Base-by-base conservation (phyloP, 2,113 vertebrate species). In the Mirounga angustirostris region DNA sequence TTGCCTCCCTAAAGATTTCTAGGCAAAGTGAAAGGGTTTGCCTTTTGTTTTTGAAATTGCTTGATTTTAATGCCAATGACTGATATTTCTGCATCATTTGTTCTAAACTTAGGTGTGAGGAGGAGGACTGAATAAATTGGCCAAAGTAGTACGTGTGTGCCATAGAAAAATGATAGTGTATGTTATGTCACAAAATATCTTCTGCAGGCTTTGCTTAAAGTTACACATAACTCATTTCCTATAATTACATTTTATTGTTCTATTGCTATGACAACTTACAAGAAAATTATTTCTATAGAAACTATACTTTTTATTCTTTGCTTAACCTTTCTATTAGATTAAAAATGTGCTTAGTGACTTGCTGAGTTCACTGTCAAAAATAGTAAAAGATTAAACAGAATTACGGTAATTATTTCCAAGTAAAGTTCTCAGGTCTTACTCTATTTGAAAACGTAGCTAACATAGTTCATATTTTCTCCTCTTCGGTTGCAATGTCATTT, bases 161-260 rank as follows among this genome's bases (percentile, higher is more conserved):
- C 71, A 30, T 6, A 61, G 85, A 67, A 73, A 94, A 94, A 91
- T n/a, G 7, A 67, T 61, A 71, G 24, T 28, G 2, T 46, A 24
- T 26, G 5, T 80, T 58, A 36, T 30, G 16, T n/a, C 5, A 0
- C 13, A 43, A 63, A 74, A n/a, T 74, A 24, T 40, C 50, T 74
- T 95, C 84, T 28, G 21, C 2, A 4, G 69, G 6, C 6, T 30
- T 83, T 61, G 63, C 76, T 58, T 74, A 74, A 90, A 90, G 26
- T 76, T 59, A 40, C 50, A 36, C 26, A 50, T 19, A 82, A 54
- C 33, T 94, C 90, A 92, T 84, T 95, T 95, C 43, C 28, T 65
- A 63, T 83, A 97, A 96, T 96, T 79, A n/a, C 16, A 83, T 69
- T 89, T 87, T 93, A 94, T 63, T 95, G 59, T 94, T 92, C 63